Conservation (phyloP, 2,888 invertebrate species). For the Eilema griseolum region DNA sequence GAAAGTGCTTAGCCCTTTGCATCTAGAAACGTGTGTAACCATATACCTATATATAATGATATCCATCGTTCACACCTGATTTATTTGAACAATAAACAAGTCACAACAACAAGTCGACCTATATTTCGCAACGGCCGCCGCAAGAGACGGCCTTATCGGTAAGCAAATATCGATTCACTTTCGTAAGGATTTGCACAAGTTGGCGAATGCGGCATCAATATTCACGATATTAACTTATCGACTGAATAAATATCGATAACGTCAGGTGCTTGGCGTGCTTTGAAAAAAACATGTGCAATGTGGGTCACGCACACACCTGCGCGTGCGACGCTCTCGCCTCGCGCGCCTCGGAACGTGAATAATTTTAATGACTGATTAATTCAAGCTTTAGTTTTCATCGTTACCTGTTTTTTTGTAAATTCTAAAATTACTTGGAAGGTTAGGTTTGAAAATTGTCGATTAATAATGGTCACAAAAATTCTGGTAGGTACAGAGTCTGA, state of each 20-base stretch:
- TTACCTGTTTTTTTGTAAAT: not conserved
- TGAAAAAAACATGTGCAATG: constrained; percentile 34
- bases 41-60: not conserved
- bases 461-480: too few relatives aligned
- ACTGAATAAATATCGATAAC: constrained; percentile 52
- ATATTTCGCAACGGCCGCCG: constrained; percentile 38
- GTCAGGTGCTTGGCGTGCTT: constrained; percentile 50
- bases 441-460: too few relatives aligned
- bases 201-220: constrained; percentile 60
- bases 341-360: not conserved
- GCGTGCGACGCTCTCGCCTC: constrained; percentile 8
- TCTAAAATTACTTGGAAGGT: too few relatives aligned
- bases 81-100: constrained; percentile 33
- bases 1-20: not conserved
- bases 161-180: constrained; percentile 59
- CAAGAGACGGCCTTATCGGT: constrained; percentile 44
- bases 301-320: constrained; percentile 53
- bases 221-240: constrained; percentile 54
- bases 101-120: constrained; percentile 40
- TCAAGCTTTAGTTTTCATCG: not conserved
- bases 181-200: constrained; percentile 62
- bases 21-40: not conserved
- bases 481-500: too few relatives aligned
- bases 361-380: not conserved
- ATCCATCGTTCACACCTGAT: not conserved